A percentile compares a stretch with the other conserved stretches of the same genome.
These are phyloP conservation scores for Tinea semifulvella DNA, from an alignment of 2,888 invertebrate genomes.

Conservation along the genomic window DNA sequence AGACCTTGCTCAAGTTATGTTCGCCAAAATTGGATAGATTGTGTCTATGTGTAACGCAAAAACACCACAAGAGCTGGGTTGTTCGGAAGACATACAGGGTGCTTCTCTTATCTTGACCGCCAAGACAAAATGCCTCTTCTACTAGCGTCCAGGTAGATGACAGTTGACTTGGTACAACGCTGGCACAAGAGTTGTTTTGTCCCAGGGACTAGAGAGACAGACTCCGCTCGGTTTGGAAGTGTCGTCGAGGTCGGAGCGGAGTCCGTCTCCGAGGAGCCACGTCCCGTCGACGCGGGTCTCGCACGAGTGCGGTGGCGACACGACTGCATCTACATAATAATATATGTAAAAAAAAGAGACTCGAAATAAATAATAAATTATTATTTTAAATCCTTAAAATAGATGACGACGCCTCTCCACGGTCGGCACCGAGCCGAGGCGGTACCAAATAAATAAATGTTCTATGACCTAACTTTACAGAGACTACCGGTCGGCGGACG, in stretches of 20 bases:
- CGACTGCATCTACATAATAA: conserved; percentile 54
- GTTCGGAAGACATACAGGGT: background rate
- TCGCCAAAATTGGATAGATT: background rate
- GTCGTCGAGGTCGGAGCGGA: background rate
- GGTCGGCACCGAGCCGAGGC: conserved; percentile 64
- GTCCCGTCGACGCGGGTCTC: conserved; percentile 57
- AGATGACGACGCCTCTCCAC: conserved; percentile 67
- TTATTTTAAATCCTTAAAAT: conserved; percentile 66
- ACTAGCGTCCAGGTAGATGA: background rate
- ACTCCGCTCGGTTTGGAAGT: background rate
- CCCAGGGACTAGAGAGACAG: background rate
- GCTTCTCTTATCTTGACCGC: background rate
- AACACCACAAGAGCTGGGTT: background rate
- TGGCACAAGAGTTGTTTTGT: conserved; percentile 1
- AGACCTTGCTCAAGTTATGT: background rate
- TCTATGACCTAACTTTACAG: conserved; percentile 66
- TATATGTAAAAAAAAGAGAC: conserved; percentile 49
- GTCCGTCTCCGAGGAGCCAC: conserved; percentile 32
- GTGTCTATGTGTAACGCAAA: background rate
- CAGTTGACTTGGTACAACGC: background rate
- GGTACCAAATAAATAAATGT: conserved; percentile 65
- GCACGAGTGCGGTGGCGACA: conserved; percentile 60
- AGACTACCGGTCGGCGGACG: conserved; percentile 65
- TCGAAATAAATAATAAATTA: conserved; percentile 68
- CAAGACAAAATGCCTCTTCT: conserved; percentile 1